Conservation (phyloP, 2,797 vertebrate species). For the Sebastes kiyomatsui region DNA sequence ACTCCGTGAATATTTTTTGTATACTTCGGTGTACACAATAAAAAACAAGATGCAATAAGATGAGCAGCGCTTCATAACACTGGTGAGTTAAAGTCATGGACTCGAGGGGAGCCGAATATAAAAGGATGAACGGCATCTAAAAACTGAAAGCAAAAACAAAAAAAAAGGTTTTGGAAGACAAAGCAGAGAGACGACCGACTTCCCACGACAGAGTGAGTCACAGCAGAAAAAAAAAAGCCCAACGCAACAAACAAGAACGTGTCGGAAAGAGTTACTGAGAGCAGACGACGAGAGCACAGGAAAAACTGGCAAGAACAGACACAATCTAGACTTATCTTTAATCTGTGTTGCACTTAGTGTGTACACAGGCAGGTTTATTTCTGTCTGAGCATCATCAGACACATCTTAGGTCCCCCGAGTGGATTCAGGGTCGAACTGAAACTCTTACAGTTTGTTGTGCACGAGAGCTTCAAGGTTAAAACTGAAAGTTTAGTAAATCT, state of each 20-base stretch:
- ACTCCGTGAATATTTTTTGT: not conserved
- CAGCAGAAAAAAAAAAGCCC: conserved; percentile 3
- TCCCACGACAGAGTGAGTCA: conserved; percentile 75
- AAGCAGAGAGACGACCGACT: conserved; percentile 54
- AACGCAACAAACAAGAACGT: conserved; percentile 56
- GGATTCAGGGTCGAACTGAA: conserved; percentile 1
- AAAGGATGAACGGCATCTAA: conserved; percentile 34
- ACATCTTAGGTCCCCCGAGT: conserved; percentile 1
- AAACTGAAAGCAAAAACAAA: conserved; percentile 28
- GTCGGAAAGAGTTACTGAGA: conserved; percentile 46
- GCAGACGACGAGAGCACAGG: conserved; percentile 15
- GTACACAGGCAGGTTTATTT: conserved; percentile 17
- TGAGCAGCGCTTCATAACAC: conserved; percentile 13
- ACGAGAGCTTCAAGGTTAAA: not conserved
- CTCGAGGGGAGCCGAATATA: conserved; percentile 17
- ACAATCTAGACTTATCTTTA: not conserved
- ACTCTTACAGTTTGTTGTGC: not conserved
- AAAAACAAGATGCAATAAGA: conserved; percentile 15
- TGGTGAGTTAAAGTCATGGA: conserved; percentile 9
- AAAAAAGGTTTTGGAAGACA: conserved; percentile 34
- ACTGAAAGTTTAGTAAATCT: not conserved
- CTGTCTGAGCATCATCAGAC: conserved; percentile 21
- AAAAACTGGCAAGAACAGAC: conserved; percentile 28
- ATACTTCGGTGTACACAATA: not conserved
- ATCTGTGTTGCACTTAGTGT: conserved; percentile 7